These are phyloP conservation scores for Hystrix cristata DNA, from an alignment of 2,113 vertebrate species.

Conservation along the genomic window DNA sequence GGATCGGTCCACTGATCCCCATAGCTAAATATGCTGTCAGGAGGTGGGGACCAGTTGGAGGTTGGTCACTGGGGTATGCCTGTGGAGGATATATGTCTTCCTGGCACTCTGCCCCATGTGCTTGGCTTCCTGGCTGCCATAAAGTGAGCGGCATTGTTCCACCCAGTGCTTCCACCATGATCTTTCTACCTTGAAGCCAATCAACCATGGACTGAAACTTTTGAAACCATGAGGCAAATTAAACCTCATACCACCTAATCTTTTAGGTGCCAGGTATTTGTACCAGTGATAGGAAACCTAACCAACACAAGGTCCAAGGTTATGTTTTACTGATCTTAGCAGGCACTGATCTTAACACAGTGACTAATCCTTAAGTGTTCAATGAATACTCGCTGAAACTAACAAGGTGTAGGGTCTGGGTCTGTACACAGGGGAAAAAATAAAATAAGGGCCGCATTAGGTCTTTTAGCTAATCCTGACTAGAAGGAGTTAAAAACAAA, in stretches of 20 bases:
- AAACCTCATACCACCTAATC: not conserved
- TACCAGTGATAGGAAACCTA: not conserved
- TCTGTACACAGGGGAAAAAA: too few species aligned
- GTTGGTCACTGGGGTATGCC: not conserved
- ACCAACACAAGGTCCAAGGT: not conserved
- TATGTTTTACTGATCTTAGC: not conserved
- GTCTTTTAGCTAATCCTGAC: too few species aligned
- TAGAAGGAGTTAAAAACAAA: too few species aligned
- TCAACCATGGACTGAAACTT: not conserved
- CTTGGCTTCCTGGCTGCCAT: not conserved
- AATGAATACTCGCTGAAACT: conserved; percentile 50
- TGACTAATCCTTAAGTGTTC: not conserved
- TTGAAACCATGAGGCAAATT: not conserved
- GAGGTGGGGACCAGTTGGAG: not conserved
- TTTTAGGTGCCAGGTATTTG: not conserved
- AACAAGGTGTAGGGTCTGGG: not conserved
- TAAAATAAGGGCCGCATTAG: too few species aligned
- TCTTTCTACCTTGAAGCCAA: not conserved
- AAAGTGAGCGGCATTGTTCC: not conserved
- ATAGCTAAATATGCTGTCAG: not conserved
- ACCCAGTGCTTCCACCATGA: not conserved
- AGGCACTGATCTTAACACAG: not conserved
- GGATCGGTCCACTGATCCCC: not conserved
- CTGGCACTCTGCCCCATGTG: not conserved
- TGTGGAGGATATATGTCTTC: not conserved